Base-by-base conservation (phyloP, 2,797 vertebrate genomes). In the Rhinichthys osculus region DNA sequence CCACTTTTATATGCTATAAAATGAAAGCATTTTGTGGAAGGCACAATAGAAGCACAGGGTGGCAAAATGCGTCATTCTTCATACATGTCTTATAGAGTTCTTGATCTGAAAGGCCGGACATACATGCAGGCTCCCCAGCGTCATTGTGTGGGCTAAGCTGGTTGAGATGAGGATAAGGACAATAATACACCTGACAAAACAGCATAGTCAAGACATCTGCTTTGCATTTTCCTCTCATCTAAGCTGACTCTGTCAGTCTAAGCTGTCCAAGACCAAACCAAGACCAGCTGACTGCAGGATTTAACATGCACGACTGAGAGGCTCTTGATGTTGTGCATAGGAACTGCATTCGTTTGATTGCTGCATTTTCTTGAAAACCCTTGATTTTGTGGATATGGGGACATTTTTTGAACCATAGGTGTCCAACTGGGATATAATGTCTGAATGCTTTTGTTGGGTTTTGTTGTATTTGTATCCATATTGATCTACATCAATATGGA, bases 191-290 rank as follows among this genome's bases (percentile, higher is more conserved):
- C 80, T 72, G 80, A 42, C 23, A 59, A 72, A 82, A 30, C 7
- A 50, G 38, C 59, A 64, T 23, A 66, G 62, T 30, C 78, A 35
- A 52, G 78, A 52, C 64, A 81, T 81, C 80, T 59, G 80, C 67
- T 82, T 72, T 59, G 38, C 6, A 7, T 72, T 72, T 71, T 30
- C n/a, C 44, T 72, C 69, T 59, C n/a, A 72, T 71, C 23, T 38
- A 47, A 47, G 42, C 59, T 66, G 38, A 79, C 40, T 70, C 30
- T 38, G 47, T n/a, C 64, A 50, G 44, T 17, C 33, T 52, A 52
- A 76, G 30, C 47, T 33, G 19, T 54, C n/a, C 17, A 64, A 64
- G 57, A 79, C 78, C 27, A 66, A 33, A 78, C 17, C 42, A 47
- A 66, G 42, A 50, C 42, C 42, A 33, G 74, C 59, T 79, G 59